phyloP scores from a whole-genome alignment of 2,797 vertebrate species.

The Tangara arthus region DNA sequence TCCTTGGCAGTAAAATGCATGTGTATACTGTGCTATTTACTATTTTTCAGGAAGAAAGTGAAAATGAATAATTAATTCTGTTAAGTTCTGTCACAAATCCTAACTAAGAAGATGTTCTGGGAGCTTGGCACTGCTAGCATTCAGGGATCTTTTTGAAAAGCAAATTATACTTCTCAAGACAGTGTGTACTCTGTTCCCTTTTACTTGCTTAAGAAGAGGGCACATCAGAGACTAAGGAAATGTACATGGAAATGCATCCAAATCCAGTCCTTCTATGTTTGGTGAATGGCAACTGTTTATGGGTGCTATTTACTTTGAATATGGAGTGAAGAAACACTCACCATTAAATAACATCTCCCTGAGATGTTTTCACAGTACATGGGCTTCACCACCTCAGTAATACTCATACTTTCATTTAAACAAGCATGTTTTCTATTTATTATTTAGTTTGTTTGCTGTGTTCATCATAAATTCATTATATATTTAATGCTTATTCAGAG shows the following conservation, averaged over 20 bases:
- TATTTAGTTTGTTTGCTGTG: neutral
- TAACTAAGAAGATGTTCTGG: neutral
- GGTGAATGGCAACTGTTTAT: constrained; percentile 24
- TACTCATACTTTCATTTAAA: neutral
- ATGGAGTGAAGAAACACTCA: neutral
- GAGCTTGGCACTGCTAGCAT: neutral
- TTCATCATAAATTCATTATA: neutral
- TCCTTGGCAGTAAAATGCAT: neutral
- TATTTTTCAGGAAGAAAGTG: neutral
- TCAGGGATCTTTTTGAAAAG: neutral
- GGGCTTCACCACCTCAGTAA: neutral
- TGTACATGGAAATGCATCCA: constrained; percentile 14
- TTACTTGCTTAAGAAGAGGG: neutral
- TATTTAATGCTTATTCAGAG: neutral
- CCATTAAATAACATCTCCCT: neutral
- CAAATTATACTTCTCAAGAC: neutral
- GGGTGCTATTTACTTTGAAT: constrained; percentile 42
- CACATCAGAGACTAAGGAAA: constrained; percentile 10
- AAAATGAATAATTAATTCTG: neutral
- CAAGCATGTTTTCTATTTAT: neutral
- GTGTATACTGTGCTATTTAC: neutral
- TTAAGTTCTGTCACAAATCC: neutral
- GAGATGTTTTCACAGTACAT: neutral
- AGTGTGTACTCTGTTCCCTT: neutral
- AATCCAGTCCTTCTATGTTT: constrained; percentile 1